Evolutionary conservation across 2,113 vertebrate species (phyloP).

Genomic region (Condylura cristata): DNA sequence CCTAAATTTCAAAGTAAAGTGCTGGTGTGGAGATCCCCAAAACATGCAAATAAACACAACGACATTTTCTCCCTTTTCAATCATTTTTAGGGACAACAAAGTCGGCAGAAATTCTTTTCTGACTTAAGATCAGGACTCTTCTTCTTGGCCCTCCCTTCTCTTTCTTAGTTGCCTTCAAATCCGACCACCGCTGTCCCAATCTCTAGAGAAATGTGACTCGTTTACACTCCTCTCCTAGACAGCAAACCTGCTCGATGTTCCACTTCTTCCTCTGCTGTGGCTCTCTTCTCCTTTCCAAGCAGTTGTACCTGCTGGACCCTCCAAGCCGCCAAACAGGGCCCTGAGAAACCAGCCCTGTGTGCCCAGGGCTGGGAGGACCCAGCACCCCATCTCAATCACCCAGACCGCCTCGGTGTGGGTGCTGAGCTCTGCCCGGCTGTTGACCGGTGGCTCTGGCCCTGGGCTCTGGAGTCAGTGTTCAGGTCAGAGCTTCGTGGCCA

Average conservation of each 20-base stretch:
- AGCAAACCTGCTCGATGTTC: not conserved
- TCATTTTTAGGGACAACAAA: not conserved
- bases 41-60: not conserved
- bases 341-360: not conserved
- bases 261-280: not conserved
- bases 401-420: not conserved
- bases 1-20: not conserved
- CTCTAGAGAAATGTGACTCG: not conserved
- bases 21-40: not conserved
- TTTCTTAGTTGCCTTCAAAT: not conserved
- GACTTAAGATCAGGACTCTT: not conserved
- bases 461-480: not conserved
- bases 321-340: not conserved
- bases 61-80: not conserved
- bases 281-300: not conserved
- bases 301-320: not conserved
- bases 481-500: not conserved
- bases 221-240: not conserved
- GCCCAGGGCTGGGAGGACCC: not conserved
- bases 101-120: not conserved
- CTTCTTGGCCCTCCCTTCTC: not conserved
- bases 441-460: not conserved
- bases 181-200: not conserved
- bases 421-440: not conserved
- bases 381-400: fast-evolving